Percentiles rank a stretch among this genome's conserved stretches.
Conservation (phyloP, 1,140 invertebrate species). For the Solenopsis fugax region DNA sequence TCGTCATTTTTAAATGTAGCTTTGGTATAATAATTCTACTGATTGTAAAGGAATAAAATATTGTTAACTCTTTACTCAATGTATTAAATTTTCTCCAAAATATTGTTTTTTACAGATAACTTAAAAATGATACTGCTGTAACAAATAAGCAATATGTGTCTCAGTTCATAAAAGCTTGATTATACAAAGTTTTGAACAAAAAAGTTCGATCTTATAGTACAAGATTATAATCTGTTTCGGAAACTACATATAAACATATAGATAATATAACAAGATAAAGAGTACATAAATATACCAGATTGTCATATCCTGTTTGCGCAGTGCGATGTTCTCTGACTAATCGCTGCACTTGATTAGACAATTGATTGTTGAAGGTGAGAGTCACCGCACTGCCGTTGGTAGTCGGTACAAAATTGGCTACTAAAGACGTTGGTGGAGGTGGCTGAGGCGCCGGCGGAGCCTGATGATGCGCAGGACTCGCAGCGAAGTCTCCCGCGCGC, state of each 20-base stretch:
- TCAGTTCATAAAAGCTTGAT: background rate
- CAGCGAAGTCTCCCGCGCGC: slow-evolving; percentile 89
- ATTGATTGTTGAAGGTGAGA: slow-evolving; percentile 94
- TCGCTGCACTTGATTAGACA: slow-evolving; percentile 91
- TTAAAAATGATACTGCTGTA: too few species aligned
- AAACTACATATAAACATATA: background rate
- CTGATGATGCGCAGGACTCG: slow-evolving; percentile 87
- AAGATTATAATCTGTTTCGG: background rate
- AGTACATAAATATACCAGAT: slow-evolving; percentile 85
- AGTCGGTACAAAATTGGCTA: slow-evolving; percentile 91
- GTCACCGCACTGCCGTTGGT: slow-evolving; percentile 93
- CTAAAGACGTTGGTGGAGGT: slow-evolving; percentile 87
- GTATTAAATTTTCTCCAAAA: too few species aligned
- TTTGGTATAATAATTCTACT: too few species aligned
- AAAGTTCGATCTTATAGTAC: background rate
- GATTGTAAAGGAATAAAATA: too few species aligned
- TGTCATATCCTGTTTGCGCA: slow-evolving; percentile 89
- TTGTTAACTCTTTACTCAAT: too few species aligned
- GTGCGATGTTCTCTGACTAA: slow-evolving; percentile 88
- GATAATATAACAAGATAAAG: background rate
- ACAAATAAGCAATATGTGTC: too few species aligned
- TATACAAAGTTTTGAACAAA: background rate
- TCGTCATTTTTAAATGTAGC: too few species aligned
- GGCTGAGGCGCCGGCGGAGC: slow-evolving; percentile 88
- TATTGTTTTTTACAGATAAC: too few species aligned